Evolutionary conservation across 2,797 vertebrate species (phyloP), one percentile per base, ranked within the genome.

Genomic region (Rhabdomys pumilio): DNA sequence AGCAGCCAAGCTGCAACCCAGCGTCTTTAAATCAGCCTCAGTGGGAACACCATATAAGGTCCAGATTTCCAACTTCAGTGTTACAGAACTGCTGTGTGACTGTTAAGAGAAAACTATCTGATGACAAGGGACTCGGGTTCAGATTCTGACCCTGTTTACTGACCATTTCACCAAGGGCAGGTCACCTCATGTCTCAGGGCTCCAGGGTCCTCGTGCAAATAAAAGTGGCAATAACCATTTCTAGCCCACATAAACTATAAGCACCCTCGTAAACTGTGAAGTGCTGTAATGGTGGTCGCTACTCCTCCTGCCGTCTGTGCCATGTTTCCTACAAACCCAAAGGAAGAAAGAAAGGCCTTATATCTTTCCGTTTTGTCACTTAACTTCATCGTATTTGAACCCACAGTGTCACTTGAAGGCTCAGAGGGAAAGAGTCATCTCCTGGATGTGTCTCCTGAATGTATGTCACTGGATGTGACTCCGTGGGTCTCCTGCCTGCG

Each of bases 291-390:
- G 11, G 44, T 7, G 4, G 38, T 1, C 38, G 59, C 50, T 79
- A 50, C 19, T 20, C 75, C 29, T 89, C 76, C 29, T 80, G 47
- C 65, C 38, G 88, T 86, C 73, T 76, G 9, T 13, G 15, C 69
- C 67, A 41, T 24, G 53, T 76, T 89, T 89, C 75, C 34, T 92
- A 41, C 80, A 87, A 79, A 95, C 76, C 69, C 53, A 80, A 93
- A 96, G 77, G 69, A 72, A 94, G 34, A n/a, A 20, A 83, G 38
- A n/a, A 24, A 69, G 31, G 57, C 67, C 65, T 93, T 26, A 0
- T 93, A 83, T 57, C 90, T 90, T 93, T 75, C 26, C 8, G 31
- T 65, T 87, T 85, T 72, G 44, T 81, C 69, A 79, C 85, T 91
- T 87, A 47, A 26, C 44, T 69, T 34, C 72, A 93, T 44, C 57